phyloP scores from a whole-genome alignment of 53 echinoderm and acorn worm species.

The Glandiceps talaboti region DNA sequence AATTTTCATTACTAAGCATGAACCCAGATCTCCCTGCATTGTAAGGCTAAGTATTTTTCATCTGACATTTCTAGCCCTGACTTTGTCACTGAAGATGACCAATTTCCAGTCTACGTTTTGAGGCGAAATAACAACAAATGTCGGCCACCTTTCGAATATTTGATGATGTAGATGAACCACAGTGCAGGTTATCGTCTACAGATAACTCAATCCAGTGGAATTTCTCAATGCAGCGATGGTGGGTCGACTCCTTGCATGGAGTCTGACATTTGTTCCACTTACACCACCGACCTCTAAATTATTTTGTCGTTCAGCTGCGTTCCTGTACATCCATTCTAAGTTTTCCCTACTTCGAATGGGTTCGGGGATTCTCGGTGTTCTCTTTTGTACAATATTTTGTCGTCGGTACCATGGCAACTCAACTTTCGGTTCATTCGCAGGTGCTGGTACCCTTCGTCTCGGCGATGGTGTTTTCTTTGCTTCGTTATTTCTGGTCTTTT shows the following conservation, averaged over 20 bases:
- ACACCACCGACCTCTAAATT: background rate
- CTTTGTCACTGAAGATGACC: too few relatives aligned
- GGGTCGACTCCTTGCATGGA: background rate
- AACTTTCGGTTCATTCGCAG: background rate
- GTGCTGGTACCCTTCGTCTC: background rate
- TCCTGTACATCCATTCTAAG: background rate
- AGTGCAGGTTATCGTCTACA: too few relatives aligned
- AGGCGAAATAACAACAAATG: too few relatives aligned
- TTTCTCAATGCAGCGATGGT: too few relatives aligned
- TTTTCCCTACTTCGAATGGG: background rate
- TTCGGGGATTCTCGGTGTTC: background rate
- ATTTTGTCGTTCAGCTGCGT: background rate
- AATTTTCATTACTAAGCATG: too few relatives aligned
- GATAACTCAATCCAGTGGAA: too few relatives aligned
- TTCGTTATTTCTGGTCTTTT: background rate
- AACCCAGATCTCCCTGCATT: too few relatives aligned
- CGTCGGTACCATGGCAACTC: background rate
- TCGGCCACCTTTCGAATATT: too few relatives aligned
- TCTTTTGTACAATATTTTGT: background rate
- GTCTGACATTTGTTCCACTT: background rate
- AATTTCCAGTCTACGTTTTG: too few relatives aligned
- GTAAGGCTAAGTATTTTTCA: too few relatives aligned
- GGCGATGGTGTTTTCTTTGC: background rate
- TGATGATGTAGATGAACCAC: too few relatives aligned
- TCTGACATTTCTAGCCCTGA: too few relatives aligned